These are phyloP conservation scores for Neopelma chrysocephalum DNA, from an alignment of 2,797 vertebrate species.

Conservation along the genomic window DNA sequence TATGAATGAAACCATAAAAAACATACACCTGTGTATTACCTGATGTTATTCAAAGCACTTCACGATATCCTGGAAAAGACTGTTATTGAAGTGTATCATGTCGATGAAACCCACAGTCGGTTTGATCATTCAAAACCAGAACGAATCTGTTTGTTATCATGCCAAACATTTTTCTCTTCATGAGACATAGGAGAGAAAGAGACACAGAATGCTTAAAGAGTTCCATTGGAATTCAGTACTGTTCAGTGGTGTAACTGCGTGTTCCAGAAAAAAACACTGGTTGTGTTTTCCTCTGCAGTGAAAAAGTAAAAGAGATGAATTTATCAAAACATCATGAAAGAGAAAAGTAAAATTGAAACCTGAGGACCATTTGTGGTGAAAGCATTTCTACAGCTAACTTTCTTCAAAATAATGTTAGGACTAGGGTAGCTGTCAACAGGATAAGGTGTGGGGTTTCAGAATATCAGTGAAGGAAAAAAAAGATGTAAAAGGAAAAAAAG, in stretches of 20 bases:
- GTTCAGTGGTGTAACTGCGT: neutral
- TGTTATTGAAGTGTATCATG: neutral
- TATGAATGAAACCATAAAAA: neutral
- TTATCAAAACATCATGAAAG: neutral
- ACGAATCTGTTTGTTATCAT: neutral
- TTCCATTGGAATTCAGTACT: neutral
- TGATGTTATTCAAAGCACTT: neutral
- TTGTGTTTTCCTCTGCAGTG: neutral
- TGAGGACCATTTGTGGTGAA: neutral
- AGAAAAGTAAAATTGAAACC: neutral
- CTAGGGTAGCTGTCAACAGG: neutral
- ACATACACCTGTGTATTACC: too few species aligned
- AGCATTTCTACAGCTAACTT: neutral
- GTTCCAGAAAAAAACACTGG: neutral
- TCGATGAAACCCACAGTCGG: neutral
- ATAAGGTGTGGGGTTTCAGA: neutral
- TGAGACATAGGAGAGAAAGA: neutral
- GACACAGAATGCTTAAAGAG: neutral
- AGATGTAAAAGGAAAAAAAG: neutral
- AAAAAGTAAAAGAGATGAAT: neutral
- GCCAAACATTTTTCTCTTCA: neutral
- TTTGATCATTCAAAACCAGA: neutral
- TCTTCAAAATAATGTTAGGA: neutral
- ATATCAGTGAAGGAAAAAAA: neutral
- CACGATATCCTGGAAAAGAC: neutral